These are phyloP conservation scores for Chelmon rostratus DNA, from an alignment of 2,797 vertebrate species.

Conservation along the genomic window DNA sequence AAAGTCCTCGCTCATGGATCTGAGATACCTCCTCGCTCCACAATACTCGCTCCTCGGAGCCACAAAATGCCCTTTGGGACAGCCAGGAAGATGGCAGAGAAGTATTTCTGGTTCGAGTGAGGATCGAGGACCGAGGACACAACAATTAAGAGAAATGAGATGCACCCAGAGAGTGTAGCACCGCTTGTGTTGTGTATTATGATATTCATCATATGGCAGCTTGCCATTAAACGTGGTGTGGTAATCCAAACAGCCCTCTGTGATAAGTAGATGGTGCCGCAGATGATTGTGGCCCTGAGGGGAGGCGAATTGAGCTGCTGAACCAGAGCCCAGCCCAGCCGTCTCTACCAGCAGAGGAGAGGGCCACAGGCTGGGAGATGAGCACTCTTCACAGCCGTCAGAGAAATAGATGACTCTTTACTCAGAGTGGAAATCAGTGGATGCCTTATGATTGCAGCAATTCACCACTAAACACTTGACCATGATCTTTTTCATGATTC, in stretches of 20 bases:
- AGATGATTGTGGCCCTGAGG: constrained; percentile 74
- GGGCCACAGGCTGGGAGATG: constrained; percentile 49
- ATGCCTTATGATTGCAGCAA: constrained; percentile 47
- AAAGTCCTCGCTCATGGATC: no score
- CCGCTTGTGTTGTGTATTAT: constrained; percentile 66
- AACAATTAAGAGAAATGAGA: no score
- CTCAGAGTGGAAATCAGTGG: constrained; percentile 50
- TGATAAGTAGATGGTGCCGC: constrained; percentile 75
- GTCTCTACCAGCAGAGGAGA: constrained; percentile 46
- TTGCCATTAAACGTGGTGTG: constrained; percentile 66
- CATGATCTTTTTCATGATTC: constrained; percentile 26
- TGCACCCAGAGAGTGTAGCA: constrained; percentile 47
- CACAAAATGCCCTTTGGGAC: no score
- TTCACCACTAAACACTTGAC: constrained; percentile 40
- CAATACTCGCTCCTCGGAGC: no score
- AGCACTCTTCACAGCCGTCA: constrained; percentile 65
- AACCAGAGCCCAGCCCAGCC: constrained; percentile 45
- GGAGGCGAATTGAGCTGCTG: constrained; percentile 63
- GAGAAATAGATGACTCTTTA: constrained; percentile 58
- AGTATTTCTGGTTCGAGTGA: no score
- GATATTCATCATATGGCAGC: constrained; percentile 65
- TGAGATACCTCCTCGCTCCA: no score
- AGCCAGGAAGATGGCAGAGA: no score
- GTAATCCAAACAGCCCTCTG: constrained; percentile 76
- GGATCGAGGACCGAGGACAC: no score